A percentile compares a stretch with the other conserved stretches of the same genome.
These are phyloP conservation scores for Azorinus chamasolen DNA, from an alignment of 2,888 invertebrate species.

Conservation along the genomic window DNA sequence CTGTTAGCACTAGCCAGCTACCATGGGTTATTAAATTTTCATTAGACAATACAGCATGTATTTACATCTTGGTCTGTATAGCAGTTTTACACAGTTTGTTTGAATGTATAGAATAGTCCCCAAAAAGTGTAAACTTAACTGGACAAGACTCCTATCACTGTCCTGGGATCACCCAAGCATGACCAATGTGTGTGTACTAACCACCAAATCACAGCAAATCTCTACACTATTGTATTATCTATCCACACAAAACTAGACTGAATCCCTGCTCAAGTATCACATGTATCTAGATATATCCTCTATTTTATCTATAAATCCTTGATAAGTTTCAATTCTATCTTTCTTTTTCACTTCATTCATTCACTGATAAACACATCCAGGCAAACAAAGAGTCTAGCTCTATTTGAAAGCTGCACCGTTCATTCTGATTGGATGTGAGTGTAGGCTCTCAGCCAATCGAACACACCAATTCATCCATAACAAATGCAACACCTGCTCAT, in stretches of 20 bases:
- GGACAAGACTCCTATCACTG: too few relatives aligned
- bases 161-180: too few relatives aligned
- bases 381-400: constrained; percentile 61
- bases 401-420: constrained; percentile 64
- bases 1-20: too few relatives aligned
- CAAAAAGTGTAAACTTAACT: too few relatives aligned
- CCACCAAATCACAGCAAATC: constrained; percentile 1
- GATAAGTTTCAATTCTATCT: constrained; percentile 54
- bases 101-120: too few relatives aligned
- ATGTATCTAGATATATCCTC: constrained; percentile 23
- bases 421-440: constrained; percentile 45
- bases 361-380: constrained; percentile 53
- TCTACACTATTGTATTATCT: constrained; percentile 7
- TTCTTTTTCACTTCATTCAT: constrained; percentile 65
- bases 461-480: constrained; percentile 58
- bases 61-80: too few relatives aligned
- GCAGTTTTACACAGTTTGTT: too few relatives aligned
- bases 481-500: constrained; percentile 67
- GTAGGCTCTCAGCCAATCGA: constrained; percentile 45
- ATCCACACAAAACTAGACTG: constrained; percentile 51
- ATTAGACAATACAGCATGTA: too few relatives aligned
- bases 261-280: constrained; percentile 46
- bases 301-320: constrained; percentile 34
- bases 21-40: too few relatives aligned
- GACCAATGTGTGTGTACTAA: too few relatives aligned